Evolutionary conservation across 2,797 vertebrate species (phyloP), one percentile per base, ranked within the genome.

Genomic region (Schizopygopsis malacanthus): DNA sequence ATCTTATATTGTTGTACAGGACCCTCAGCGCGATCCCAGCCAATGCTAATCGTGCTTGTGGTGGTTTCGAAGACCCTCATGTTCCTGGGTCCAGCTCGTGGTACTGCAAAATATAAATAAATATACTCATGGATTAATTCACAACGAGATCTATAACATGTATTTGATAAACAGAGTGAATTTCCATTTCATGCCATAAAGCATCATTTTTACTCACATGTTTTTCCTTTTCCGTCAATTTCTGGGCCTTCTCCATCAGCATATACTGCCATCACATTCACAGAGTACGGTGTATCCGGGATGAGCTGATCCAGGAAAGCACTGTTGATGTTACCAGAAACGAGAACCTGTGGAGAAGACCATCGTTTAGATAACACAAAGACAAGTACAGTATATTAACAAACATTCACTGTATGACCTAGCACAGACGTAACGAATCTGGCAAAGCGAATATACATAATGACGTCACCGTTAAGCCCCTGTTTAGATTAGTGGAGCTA

Each of bases 21-120:
- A 0, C 98, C 98, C 73, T 99, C 98, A 0, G 98, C 98, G 22
- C 99, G 98, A 85, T 99, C 98, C 98, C 98, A 99, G 86, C 95
- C 94, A 0, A 98, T 96, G 84, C 96, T 98, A 67, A 99, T 96
- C 43, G 95, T 97, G 85, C 95, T 98, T 88, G 98, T 99, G 86
- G 97, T 99, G 91, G 97, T 96, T 2, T 96, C 97, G 0, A 96
- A 98, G 81, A 99, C 96, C 2, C 96, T 95, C 89, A 99, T 92
- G 88, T 99, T 99, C 91, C 97, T 96, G 82, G 98, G 98, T 8
- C 97, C 98, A 41, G 94, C 92, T 2, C 97, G 96, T 61, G 98
- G 97, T 85, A 98, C 98, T 99, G 92, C 71, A 45, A 45, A 22
- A 13, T 54, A 75, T 22, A 52, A 25, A 73, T 3, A 25, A 8